Evolutionary conservation across 2,113 vertebrate genomes (phyloP).

Genomic region (Phylloscopus trochiloides): DNA sequence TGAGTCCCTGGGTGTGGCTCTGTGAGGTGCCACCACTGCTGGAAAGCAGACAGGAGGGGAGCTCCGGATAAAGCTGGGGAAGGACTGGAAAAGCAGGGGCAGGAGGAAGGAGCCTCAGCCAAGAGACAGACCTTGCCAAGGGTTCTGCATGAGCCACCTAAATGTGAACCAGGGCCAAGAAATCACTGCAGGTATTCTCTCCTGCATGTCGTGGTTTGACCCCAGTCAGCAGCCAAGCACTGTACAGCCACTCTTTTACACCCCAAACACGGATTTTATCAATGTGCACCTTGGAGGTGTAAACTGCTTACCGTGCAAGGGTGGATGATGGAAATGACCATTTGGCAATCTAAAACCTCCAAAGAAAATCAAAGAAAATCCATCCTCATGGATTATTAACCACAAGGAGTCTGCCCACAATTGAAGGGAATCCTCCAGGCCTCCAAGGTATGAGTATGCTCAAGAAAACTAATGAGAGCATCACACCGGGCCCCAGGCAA

Average conservation of each 20-base stretch:
- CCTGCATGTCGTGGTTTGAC: accelerated
- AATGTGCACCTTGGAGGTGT: background rate
- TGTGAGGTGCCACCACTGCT: background rate
- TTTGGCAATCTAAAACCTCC: background rate
- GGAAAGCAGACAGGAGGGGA: background rate
- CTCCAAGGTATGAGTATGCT: accelerated
- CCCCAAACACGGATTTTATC: background rate
- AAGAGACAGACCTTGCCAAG: background rate
- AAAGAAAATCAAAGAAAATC: background rate
- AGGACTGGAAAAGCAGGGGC: background rate
- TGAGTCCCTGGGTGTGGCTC: accelerated
- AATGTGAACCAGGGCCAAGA: background rate
- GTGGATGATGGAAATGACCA: background rate
- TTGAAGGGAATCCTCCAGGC: background rate
- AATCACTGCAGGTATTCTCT: background rate
- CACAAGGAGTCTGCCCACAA: background rate
- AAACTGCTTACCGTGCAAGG: background rate
- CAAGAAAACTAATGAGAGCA: background rate
- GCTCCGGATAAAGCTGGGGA: background rate
- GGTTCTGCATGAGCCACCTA: accelerated
- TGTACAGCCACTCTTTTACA: accelerated
- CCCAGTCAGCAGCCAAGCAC: background rate
- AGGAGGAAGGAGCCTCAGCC: background rate
- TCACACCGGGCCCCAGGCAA: background rate
- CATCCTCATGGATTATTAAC: background rate